Conservation (phyloP, 2,888 invertebrate species). For the Thyatira batis region DNA sequence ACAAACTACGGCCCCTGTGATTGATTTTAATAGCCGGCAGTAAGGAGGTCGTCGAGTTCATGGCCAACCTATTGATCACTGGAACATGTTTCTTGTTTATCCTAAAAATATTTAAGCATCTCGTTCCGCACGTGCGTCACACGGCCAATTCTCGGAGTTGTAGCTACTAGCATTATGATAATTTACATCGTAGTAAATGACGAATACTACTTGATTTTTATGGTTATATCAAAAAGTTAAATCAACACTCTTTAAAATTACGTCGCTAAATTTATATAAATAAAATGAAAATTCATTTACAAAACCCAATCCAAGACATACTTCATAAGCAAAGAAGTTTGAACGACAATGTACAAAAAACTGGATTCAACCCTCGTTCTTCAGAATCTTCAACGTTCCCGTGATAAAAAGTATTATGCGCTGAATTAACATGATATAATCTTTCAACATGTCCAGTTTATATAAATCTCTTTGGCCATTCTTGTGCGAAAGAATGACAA, state of each 20-base stretch:
- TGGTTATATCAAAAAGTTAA: neutral
- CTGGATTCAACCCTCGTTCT: too few species aligned
- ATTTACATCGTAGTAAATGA: conserved; percentile 29
- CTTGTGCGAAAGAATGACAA: too few species aligned
- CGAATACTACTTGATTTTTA: neutral
- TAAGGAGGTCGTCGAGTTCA: conserved; percentile 61
- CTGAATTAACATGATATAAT: too few species aligned
- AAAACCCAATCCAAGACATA: too few species aligned
- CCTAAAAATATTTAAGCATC: conserved; percentile 48
- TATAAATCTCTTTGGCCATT: too few species aligned
- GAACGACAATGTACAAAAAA: too few species aligned
- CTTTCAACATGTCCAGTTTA: too few species aligned
- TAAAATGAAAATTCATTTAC: too few species aligned
- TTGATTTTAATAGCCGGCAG: conserved; percentile 49
- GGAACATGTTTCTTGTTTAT: conserved; percentile 47
- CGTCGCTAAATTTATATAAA: neutral
- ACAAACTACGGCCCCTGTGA: conserved; percentile 32
- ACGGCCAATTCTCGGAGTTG: conserved; percentile 28
- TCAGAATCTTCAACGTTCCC: too few species aligned
- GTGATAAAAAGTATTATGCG: too few species aligned
- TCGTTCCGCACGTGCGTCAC: conserved; percentile 48
- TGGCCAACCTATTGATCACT: conserved; percentile 47
- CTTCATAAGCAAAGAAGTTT: too few species aligned
- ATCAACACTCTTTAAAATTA: neutral
- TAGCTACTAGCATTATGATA: conserved; percentile 35